Conservation (phyloP, 2,888 invertebrate species). For the Heliconius aoede region DNA sequence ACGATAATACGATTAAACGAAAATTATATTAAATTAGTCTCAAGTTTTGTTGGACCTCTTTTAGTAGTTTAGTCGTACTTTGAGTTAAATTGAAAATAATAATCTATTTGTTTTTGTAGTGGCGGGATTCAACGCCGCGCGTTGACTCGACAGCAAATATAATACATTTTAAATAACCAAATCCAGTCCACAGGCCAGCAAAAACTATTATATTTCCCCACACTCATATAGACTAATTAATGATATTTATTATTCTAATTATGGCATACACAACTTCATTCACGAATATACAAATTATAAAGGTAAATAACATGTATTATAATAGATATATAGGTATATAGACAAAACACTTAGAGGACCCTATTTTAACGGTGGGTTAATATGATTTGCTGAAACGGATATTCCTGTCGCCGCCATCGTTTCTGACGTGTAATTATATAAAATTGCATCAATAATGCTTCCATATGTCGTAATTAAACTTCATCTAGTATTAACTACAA, state of each 20-base stretch:
- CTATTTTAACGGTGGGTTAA: slow-evolving; percentile 4
- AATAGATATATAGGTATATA: no score
- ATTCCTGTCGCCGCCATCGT: neutral
- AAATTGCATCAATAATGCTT: slow-evolving; percentile 14
- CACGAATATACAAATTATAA: no score
- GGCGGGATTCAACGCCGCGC: no score
- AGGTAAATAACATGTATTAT: no score
- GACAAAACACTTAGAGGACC: no score
- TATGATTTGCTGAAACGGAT: slow-evolving; percentile 15
- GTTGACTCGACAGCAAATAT: no score
- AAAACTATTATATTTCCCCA: neutral
- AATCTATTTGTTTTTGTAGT: no score
- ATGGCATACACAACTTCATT: no score
- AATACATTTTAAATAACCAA: no score
- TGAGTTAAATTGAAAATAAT: no score
- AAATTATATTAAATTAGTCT: neutral
- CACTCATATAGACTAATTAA: neutral
- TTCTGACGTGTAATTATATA: slow-evolving; percentile 6
- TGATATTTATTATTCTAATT: neutral
- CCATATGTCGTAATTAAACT: slow-evolving; percentile 1
- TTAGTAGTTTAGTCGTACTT: neutral
- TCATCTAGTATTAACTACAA: no score
- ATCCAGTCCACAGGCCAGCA: neutral
- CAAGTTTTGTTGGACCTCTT: neutral
- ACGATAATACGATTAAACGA: neutral